Conservation (phyloP, 2,113 vertebrate species). For the Crocuta crocuta region DNA sequence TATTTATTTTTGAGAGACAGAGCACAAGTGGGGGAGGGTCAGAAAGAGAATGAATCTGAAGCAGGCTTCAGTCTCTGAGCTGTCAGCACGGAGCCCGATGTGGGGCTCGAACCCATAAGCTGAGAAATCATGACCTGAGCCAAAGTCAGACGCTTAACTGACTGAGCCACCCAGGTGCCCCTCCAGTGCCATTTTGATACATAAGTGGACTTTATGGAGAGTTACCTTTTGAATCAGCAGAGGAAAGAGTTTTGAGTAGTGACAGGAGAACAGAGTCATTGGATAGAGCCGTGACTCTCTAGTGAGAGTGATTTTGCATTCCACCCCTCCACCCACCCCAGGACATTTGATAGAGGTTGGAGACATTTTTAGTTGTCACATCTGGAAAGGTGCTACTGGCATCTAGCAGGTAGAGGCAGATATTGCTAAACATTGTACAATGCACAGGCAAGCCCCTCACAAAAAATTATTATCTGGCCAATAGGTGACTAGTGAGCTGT, state of each 20-base stretch:
- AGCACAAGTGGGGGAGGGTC: too few species aligned
- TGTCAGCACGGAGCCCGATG: too few species aligned
- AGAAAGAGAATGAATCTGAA: too few species aligned
- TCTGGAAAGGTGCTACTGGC: not conserved
- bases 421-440: not conserved
- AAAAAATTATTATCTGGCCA: not conserved
- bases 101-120: too few species aligned
- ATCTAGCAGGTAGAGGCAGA: not conserved
- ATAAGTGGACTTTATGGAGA: not conserved
- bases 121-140: too few species aligned
- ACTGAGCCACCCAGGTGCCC: too few species aligned
- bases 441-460: not conserved
- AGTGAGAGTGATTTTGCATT: not conserved
- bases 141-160: too few species aligned
- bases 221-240: not conserved
- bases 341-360: not conserved
- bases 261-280: not conserved
- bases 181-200: not conserved
- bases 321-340: too few species aligned
- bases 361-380: not conserved
- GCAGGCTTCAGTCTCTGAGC: too few species aligned
- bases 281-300: not conserved
- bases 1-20: too few species aligned
- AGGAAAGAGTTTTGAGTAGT: not conserved
- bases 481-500: not conserved